phyloP scores from a whole-genome alignment of 2,113 vertebrate species.

The Dipodomys stephensi region DNA sequence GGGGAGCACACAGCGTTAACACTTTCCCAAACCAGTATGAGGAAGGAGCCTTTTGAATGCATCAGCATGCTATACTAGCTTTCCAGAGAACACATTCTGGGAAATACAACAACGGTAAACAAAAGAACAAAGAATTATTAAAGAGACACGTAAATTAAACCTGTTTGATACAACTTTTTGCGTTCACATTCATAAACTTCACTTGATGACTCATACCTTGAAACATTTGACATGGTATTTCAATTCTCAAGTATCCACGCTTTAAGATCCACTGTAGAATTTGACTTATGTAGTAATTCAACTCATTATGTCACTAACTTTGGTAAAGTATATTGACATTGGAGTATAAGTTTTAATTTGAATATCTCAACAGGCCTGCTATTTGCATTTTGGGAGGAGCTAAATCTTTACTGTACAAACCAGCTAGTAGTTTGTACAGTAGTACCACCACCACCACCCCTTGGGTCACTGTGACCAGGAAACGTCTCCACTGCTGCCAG shows the following conservation, averaged over 20 bases:
- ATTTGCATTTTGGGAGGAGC: not conserved
- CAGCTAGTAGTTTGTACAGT: too few species aligned
- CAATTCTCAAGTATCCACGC: not conserved
- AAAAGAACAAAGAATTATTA: constrained; percentile 35
- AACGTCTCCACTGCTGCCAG: not conserved
- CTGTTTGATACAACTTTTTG: constrained; percentile 28
- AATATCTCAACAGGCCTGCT: not conserved
- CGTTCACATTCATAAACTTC: constrained; percentile 26
- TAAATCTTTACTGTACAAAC: constrained; percentile 5
- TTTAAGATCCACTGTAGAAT: constrained; percentile 11
- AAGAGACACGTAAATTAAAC: constrained; percentile 26
- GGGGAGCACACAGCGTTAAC: not conserved
- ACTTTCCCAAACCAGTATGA: not conserved
- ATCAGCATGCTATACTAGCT: not conserved
- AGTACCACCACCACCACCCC: not conserved
- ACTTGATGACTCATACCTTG: constrained; percentile 35
- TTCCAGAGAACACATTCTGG: constrained; percentile 22
- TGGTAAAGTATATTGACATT: constrained; percentile 29
- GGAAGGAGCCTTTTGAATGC: constrained; percentile 19
- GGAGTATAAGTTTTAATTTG: not conserved
- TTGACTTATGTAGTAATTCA: constrained; percentile 17
- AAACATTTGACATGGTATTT: constrained; percentile 28
- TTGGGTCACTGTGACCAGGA: constrained; percentile 17
- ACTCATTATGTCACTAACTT: constrained; percentile 38
- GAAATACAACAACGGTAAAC: not conserved